Evolutionary conservation across 2,113 vertebrate species (phyloP).

Genomic region (Malurus elegans): DNA sequence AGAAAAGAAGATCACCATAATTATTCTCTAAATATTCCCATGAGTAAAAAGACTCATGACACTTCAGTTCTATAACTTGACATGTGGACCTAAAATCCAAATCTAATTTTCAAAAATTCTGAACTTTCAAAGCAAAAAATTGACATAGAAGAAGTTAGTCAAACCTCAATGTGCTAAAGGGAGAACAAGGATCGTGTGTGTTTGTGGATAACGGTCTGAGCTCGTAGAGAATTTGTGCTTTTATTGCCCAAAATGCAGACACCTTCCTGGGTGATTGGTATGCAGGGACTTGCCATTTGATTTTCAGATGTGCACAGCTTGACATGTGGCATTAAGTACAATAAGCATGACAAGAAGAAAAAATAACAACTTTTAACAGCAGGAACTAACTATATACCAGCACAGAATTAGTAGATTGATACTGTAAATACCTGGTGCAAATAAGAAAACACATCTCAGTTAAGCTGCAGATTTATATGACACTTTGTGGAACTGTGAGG

Average conservation of each 20-base stretch:
- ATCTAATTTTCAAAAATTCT: background rate
- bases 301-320: background rate
- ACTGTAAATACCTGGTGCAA: background rate
- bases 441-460: background rate
- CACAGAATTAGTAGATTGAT: background rate
- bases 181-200: background rate
- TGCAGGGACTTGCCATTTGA: background rate
- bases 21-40: background rate
- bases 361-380: background rate
- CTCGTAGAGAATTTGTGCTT: background rate
- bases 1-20: background rate
- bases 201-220: background rate
- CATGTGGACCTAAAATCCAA: background rate
- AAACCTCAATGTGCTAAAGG: background rate
- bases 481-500: background rate
- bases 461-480: background rate
- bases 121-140: background rate
- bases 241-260: background rate
- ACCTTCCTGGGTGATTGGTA: background rate
- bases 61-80: background rate
- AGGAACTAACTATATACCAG: background rate
- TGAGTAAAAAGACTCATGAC: background rate
- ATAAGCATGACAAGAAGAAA: background rate
- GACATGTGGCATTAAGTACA: background rate
- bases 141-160: background rate